Percentiles rank a stretch among this genome's conserved stretches.
These are phyloP conservation scores for Prietella phreatophila DNA, from an alignment of 2,113 vertebrate genomes.

Conservation along the genomic window DNA sequence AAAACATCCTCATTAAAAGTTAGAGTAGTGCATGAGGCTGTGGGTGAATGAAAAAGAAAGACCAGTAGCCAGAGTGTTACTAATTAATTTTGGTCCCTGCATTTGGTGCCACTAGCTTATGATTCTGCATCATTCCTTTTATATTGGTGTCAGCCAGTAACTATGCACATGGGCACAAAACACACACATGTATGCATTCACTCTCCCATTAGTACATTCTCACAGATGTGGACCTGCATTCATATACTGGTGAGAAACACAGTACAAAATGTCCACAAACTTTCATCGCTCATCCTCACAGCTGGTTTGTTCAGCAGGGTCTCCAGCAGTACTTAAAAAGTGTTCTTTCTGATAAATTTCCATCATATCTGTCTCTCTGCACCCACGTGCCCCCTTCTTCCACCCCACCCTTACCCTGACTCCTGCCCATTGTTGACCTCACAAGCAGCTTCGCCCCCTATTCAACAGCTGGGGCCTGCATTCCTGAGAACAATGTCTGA, in stretches of 20 bases:
- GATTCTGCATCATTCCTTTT: neutral
- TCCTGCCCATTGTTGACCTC: slow-evolving; percentile 69
- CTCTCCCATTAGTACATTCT: slow-evolving; percentile 35
- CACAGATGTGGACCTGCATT: slow-evolving; percentile 49
- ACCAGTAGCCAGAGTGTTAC: neutral
- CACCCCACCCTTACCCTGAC: slow-evolving; percentile 63
- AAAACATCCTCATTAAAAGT: slow-evolving; percentile 9
- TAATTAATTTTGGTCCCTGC: neutral
- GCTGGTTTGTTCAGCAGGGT: slow-evolving; percentile 58
- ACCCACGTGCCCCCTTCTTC: slow-evolving; percentile 53
- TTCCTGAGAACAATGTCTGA: slow-evolving; percentile 62
- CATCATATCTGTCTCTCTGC: slow-evolving; percentile 50
- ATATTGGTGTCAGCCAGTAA: neutral
- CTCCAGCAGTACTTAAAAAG: slow-evolving; percentile 50
- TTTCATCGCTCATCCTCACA: slow-evolving; percentile 52
- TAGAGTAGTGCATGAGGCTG: neutral
- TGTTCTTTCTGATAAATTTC: slow-evolving; percentile 47
- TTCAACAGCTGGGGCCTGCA: slow-evolving; percentile 67
- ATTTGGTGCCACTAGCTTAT: neutral
- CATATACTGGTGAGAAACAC: slow-evolving; percentile 29
- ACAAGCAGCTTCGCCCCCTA: slow-evolving; percentile 54
- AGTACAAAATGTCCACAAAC: slow-evolving; percentile 49
- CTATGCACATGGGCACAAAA: slow-evolving; percentile 17
- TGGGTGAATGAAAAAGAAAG: neutral
- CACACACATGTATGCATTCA: neutral